Evolutionary conservation across 2,113 vertebrate genomes (phyloP), one percentile per base, ranked within the genome.

Genomic region (Nannobrachium achirus): DNA sequence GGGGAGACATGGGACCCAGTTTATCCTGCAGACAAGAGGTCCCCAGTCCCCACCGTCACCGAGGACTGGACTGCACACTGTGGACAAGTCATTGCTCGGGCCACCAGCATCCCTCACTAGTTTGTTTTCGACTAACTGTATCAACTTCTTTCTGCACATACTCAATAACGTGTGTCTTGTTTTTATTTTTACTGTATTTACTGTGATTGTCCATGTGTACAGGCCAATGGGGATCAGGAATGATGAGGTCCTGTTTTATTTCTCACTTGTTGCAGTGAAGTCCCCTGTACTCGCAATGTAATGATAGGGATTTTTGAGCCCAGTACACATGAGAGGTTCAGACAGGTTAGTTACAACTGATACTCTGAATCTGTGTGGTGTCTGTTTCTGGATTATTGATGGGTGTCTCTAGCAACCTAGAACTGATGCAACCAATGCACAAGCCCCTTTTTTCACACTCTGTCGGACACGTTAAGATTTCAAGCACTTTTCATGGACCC

Each of bases 1-100:
- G 19, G 49, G 64, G 78, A 86, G 80, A 85, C 88, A 87, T 82
- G 80, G 78, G 86, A 89, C 84, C 58, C 45, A 52, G 71, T 55
- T 81, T 71, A 82, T 73, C 75, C 79, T 51, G 69, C 67, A 1
- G 42, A 74, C 82, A 85, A 56, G 16, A 44, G 9, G 9, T 39
- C 56, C 11, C 14, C 62, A n/a, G n/a, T n/a, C n/a, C n/a, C n/a
- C n/a, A n/a, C n/a, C n/a, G n/a, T n/a, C n/a, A 49, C n/a, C 33
- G 56, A 75, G 67, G 39, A 78, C 76, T 58, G 62, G 56, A 63
- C 57, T 42, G 53, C 53, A 46, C 57, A 10, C 33, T 13, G 44
- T 63, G 67, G 75, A 80, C 13, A 16, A 56, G 82, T 59, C 63
- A 74, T 65, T 53, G 46, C 75, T 65, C 63, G 58, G 87, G 87